Evolutionary conservation across 2,888 invertebrate species (phyloP), one percentile per base, ranked within the genome.

Genomic region (Lasioglossum calceatum): DNA sequence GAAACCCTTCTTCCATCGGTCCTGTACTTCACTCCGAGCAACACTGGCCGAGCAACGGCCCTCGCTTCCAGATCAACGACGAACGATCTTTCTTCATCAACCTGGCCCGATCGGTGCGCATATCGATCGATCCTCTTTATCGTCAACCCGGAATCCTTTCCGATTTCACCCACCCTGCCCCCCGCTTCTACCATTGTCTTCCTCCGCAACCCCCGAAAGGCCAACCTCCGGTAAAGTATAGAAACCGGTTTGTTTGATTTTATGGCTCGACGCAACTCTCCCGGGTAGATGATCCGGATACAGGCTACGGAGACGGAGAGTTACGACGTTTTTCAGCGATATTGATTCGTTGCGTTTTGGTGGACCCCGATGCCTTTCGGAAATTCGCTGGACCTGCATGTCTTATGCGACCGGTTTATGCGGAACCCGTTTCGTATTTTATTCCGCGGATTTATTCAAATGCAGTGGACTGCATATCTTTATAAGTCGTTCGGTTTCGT

Each of bases 11-110:
- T 50, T 23, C 70, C 70, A 7, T 54, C 50, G 70, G 70, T 2
- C 75, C 54, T n/a, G 75, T 58, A 39, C 75, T 58, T n/a, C 58
- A 7, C 39, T 58, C n/a, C 8, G 27, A 39, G n/a, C 54, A 58
- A 27, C 79, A 27, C 72, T 58, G 79, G 27, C 54, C 79, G 27
- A 72, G 54, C 8, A 81, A 79, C 79, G 77, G 79, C 84, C 82
- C 87, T 87, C 87, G 85, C 85, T 88, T 84, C 82, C 81, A 73
- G 81, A 86, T 89, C 86, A 70, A 78, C 85, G 84, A 84, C 81
- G 79, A 85, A 87, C 88, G 87, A 88, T 83, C 87, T 84, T 79
- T 72, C 79, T 78, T 81, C 75, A 71, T 78, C 81, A 70, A 81
- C 76, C 47, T n/a, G 54, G 74, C 73, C 16, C 67, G 79, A 87